Percentiles rank a stretch among this genome's conserved stretches.
Evolutionary conservation across 1,140 invertebrate genomes (phyloP).

Genomic region (Lucilia cuprina): DNA sequence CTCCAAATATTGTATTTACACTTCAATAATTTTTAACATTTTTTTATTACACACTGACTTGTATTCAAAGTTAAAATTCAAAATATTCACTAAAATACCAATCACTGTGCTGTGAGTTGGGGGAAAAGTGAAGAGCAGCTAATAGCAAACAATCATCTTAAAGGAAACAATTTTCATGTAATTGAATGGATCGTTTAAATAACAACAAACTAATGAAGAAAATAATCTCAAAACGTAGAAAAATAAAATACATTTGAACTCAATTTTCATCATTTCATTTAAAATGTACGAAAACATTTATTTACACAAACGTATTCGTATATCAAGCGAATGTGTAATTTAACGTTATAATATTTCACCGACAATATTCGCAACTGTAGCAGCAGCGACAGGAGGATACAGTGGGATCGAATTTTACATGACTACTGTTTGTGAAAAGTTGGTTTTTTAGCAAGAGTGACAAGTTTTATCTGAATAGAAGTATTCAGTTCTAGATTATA

Average conservation of each 20-base stretch:
- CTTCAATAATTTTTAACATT: neutral
- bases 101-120: neutral
- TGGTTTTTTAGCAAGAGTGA: no score
- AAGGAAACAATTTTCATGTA: slow-evolving; percentile 7
- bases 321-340: neutral
- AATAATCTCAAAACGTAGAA: neutral
- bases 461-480: no score
- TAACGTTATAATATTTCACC: no score
- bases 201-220: neutral
- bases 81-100: neutral
- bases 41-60: neutral
- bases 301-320: neutral
- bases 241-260: neutral
- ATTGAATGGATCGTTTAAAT: neutral
- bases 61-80: neutral
- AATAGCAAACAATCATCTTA: slow-evolving; percentile 3
- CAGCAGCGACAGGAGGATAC: no score
- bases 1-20: neutral
- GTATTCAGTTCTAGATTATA: no score
- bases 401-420: no score
- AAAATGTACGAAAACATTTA: neutral
- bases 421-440: no score
- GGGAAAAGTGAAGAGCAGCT: neutral
- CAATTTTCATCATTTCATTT: neutral
- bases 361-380: no score